Base-by-base conservation (phyloP, 2,888 invertebrate genomes). In the Sminthurides aquaticus region DNA sequence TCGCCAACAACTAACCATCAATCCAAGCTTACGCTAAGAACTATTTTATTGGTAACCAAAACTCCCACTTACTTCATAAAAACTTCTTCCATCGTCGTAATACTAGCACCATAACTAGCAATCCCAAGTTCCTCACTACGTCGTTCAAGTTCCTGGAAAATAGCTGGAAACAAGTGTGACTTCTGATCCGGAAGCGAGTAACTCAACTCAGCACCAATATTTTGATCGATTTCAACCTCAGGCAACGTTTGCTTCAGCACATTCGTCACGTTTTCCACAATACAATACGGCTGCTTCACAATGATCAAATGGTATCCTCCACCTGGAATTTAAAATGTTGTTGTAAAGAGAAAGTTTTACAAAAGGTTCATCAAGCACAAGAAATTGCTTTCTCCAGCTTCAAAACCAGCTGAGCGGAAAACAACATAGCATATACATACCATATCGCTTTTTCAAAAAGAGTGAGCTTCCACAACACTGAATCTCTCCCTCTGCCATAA, bases 381-480 rank as follows among this genome's bases (percentile, higher is more conserved):
- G n/a, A n/a, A n/a, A n/a, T n/a, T n/a, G n/a, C n/a, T n/a, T n/a
- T n/a, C n/a, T n/a, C n/a, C n/a, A n/a, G n/a, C n/a, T n/a, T n/a
- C n/a, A n/a, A n/a, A n/a, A n/a, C n/a, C n/a, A n/a, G n/a, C n/a
- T n/a, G n/a, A n/a, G n/a, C n/a, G n/a, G n/a, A n/a, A n/a, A n/a
- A n/a, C n/a, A n/a, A n/a, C n/a, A n/a, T n/a, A n/a, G n/a, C n/a
- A n/a, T n/a, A n/a, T 5, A 61, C 20, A 11, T 34, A 90, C 91
- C 82, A 72, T 80, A 81, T 62, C 77, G 77, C 66, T 78, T 87
- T 79, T 95, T 95, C 64, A 96, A 82, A 77, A 88, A 87, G 80
- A 93, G 84, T 0, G 92, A 84, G 1, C 91, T 87, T 28, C 93
- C 95, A 77, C 85, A 86, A 77, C 90, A 89, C 72, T 85, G 84